Percentiles rank a stretch among this genome's conserved stretches.
These are phyloP conservation scores for Meandrina meandrites DNA, from an alignment of 92 coral and sea anemone species.

Conservation along the genomic window DNA sequence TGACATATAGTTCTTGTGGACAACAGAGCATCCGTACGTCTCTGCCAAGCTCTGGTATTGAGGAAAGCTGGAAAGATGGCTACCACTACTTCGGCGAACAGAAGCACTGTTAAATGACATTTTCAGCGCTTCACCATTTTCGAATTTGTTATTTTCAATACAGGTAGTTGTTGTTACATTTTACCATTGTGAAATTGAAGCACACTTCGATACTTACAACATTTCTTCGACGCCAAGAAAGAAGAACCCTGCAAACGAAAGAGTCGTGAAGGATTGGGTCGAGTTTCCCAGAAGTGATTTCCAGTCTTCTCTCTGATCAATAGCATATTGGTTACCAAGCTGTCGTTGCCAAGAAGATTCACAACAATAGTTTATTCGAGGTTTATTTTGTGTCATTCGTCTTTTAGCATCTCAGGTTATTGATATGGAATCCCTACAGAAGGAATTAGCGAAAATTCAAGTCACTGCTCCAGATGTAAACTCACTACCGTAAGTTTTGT, in stretches of 20 bases:
- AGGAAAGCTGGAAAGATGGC: slow-evolving; percentile 49
- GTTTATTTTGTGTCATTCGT: not conserved
- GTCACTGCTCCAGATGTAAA: slow-evolving; percentile 76
- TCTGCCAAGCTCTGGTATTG: slow-evolving; percentile 59
- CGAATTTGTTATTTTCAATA: not conserved
- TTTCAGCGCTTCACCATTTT: not conserved
- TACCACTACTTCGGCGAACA: not conserved
- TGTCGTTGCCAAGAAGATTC: slow-evolving; percentile 64
- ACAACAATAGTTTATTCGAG: slow-evolving; percentile 19
- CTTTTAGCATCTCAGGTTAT: not conserved
- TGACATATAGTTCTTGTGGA: slow-evolving; percentile 60
- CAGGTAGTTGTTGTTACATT: not conserved
- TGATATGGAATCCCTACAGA: slow-evolving; percentile 79
- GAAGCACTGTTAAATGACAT: slow-evolving; percentile 3
- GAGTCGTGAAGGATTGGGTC: not conserved
- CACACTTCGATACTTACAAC: not conserved
- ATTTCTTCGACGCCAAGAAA: not conserved
- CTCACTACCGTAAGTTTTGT: slow-evolving; percentile 68
- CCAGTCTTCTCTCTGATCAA: not conserved
- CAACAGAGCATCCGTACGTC: slow-evolving; percentile 51
- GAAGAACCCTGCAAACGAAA: not conserved
- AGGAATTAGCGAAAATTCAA: slow-evolving; percentile 85
- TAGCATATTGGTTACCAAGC: slow-evolving; percentile 48
- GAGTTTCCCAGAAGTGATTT: not conserved
- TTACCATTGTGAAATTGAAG: not conserved